These are phyloP conservation scores for Myrmophylax atrothorax DNA, from an alignment of 2,113 vertebrate species.

Conservation along the genomic window DNA sequence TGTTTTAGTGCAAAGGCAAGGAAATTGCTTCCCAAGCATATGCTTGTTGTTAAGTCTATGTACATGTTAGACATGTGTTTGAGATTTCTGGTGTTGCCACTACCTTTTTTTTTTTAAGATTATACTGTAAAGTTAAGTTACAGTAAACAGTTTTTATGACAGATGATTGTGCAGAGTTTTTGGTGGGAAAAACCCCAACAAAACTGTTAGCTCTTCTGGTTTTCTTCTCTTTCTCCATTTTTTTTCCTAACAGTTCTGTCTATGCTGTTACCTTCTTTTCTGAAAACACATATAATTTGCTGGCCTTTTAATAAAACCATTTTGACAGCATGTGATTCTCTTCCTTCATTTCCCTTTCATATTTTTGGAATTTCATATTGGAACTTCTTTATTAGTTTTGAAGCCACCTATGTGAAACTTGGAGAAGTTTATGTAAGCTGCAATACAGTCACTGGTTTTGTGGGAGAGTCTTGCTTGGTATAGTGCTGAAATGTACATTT, in stretches of 20 bases:
- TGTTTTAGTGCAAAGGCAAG: not conserved
- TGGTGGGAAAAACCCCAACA: accelerated
- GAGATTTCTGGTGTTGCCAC: conserved; percentile 23
- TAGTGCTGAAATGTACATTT: not conserved
- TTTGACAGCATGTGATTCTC: not conserved
- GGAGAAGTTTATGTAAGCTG: not conserved
- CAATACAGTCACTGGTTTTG: accelerated
- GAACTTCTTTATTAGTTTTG: not conserved
- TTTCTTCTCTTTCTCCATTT: not conserved
- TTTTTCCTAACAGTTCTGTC: conserved; percentile 4
- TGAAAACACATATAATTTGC: not conserved
- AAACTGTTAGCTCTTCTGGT: not conserved
- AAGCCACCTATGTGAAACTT: not conserved
- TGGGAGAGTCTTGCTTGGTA: not conserved
- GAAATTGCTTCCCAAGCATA: conserved; percentile 28
- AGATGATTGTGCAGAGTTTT: not conserved
- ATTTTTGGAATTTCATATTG: not conserved
- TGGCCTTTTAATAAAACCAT: not conserved
- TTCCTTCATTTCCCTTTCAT: not conserved
- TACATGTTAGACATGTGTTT: not conserved
- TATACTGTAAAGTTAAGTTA: not conserved
- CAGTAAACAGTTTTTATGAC: not conserved
- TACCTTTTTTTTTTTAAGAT: not conserved
- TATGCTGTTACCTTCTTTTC: not conserved
- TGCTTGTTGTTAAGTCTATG: not conserved